phyloP scores from a whole-genome alignment of 2,888 invertebrate species.

The Hedya salicella region DNA sequence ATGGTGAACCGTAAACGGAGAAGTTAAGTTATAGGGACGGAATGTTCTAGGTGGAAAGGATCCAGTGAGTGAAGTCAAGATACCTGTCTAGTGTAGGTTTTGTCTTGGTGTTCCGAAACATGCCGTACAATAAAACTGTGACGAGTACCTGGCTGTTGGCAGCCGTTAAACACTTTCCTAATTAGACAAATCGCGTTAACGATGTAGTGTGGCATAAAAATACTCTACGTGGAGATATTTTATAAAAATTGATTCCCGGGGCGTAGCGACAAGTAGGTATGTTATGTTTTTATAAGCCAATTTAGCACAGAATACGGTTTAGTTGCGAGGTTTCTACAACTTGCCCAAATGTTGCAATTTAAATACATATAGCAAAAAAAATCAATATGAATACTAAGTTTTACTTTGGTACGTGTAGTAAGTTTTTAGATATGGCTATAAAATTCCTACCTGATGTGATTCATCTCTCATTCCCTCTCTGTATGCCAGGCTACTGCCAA shows the following conservation, averaged over 20 bases:
- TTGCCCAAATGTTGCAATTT: too few relatives aligned
- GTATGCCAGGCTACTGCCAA: too few relatives aligned
- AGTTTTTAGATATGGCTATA: too few relatives aligned
- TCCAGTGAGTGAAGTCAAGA: constrained; percentile 26
- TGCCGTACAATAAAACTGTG: constrained; percentile 20
- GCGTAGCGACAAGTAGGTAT: neutral
- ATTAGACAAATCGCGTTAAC: constrained; percentile 17
- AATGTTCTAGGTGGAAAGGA: constrained; percentile 47
- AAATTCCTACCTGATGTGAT: too few relatives aligned
- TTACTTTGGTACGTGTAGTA: too few relatives aligned
- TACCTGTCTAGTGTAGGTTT: constrained; percentile 13
- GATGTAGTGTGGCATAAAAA: neutral
- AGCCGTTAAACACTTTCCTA: constrained; percentile 1
- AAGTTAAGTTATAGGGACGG: constrained; percentile 48
- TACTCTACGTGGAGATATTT: neutral
- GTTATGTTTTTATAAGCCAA: constrained; percentile 1
- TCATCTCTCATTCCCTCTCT: too few relatives aligned
- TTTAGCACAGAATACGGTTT: neutral
- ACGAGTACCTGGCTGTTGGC: constrained; percentile 14
- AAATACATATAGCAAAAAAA: too few relatives aligned
- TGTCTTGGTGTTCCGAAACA: constrained; percentile 19
- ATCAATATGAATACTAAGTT: too few relatives aligned
- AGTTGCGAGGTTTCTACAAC: neutral
- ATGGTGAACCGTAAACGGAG: constrained; percentile 31
- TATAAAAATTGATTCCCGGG: neutral